Conservation (phyloP, 2,888 invertebrate species). For the Nemurella pictetii region DNA sequence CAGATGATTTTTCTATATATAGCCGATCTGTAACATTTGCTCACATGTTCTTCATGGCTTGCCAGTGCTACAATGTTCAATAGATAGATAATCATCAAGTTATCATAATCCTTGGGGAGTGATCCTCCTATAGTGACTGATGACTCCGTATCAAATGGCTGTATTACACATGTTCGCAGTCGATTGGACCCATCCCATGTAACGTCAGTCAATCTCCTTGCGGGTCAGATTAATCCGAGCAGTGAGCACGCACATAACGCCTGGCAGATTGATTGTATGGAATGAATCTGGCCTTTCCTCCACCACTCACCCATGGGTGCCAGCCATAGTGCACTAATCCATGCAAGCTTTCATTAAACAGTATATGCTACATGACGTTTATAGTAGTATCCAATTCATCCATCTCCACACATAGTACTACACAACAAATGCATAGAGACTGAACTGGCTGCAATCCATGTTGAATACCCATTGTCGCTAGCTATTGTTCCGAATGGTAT, state of each 20-base stretch:
- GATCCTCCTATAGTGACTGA: background rate
- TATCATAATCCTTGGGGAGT: background rate
- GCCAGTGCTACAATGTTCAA: no score
- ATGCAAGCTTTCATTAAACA: conserved; percentile 28
- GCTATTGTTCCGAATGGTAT: conserved; percentile 19
- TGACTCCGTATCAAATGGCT: background rate
- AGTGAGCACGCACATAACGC: background rate
- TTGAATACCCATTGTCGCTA: background rate
- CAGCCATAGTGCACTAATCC: background rate
- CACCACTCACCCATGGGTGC: conserved; percentile 4
- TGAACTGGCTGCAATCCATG: conserved; percentile 19
- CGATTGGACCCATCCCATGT: conserved; percentile 12
- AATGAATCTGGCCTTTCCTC: conserved; percentile 1
- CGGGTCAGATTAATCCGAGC: conserved; percentile 13
- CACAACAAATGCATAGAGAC: conserved; percentile 13
- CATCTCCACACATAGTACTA: conserved; percentile 1
- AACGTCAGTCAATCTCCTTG: conserved; percentile 12
- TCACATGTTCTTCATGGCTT: no score
- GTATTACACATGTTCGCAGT: conserved; percentile 3
- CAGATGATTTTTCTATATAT: no score
- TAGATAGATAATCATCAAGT: background rate
- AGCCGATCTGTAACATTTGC: background rate
- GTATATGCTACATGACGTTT: conserved; percentile 30
- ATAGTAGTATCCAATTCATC: conserved; percentile 28
- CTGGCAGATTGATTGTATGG: conserved; percentile 27